Evolutionary conservation across 2,888 invertebrate species (phyloP).

Genomic region (Zootermopsis nevadensis): DNA sequence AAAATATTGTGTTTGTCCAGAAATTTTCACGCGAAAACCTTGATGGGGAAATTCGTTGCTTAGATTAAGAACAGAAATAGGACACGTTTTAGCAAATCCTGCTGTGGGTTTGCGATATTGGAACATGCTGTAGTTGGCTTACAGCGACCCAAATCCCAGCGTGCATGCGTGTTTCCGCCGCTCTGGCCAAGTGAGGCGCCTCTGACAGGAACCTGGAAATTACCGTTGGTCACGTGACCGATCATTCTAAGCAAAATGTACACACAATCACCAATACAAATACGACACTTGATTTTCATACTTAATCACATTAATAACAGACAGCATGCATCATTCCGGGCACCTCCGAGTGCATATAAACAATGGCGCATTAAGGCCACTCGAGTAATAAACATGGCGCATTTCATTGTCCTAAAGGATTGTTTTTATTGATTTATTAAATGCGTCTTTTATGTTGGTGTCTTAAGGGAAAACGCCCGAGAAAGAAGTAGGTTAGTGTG

Average conservation of each 20-base stretch:
- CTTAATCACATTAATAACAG: constrained; percentile 12
- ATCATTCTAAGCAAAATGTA: constrained; percentile 27
- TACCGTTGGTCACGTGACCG: constrained; percentile 43
- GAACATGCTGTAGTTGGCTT: background rate
- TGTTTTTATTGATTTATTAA: too few relatives aligned
- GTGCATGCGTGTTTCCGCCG: constrained; percentile 29
- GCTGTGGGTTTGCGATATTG: background rate
- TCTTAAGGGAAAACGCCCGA: too few relatives aligned
- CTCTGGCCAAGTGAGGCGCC: constrained; percentile 40
- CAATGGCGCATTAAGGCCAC: too few relatives aligned
- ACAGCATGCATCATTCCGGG: background rate
- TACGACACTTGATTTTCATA: constrained; percentile 38
- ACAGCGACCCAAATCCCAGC: constrained; percentile 1
- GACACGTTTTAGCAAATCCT: too few relatives aligned
- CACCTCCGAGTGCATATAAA: background rate
- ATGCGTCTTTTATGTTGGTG: too few relatives aligned
- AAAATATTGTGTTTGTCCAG: too few relatives aligned
- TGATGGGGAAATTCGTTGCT: too few relatives aligned
- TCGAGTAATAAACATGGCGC: too few relatives aligned
- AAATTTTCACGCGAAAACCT: too few relatives aligned
- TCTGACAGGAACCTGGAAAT: constrained; percentile 43
- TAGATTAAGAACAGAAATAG: too few relatives aligned
- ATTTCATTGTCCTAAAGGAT: too few relatives aligned
- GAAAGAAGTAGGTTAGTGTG: too few relatives aligned
- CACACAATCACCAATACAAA: constrained; percentile 40